Evolutionary conservation across 2,888 invertebrate species (phyloP), one percentile per base, ranked within the genome.

Genomic region (Thera obeliscata): DNA sequence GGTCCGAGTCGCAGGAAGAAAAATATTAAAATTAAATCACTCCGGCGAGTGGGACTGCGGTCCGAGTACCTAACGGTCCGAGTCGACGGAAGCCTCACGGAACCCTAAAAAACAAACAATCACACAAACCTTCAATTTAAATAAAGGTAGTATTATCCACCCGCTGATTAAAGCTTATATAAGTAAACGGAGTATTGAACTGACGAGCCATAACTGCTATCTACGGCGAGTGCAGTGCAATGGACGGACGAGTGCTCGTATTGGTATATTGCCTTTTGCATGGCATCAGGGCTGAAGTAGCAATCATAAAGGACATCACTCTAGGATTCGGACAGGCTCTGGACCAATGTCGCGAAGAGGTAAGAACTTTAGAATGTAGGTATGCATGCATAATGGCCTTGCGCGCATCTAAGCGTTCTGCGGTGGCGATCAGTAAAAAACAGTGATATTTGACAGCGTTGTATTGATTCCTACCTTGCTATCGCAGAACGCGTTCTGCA

Each of bases 241-340:
- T 69, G 69, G 36, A 60, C 52, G 56, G 46, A 52, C 52, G n/a
- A 54, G 50, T 71, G 11, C 63, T 60, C 54, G 56, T 77, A 62
- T 22, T 76, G 55, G 48, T 76, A 57, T 11, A 74, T 68, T 58
- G 52, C 71, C 56, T 76, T 56, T 41, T 55, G 54, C 65, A 62
- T 38, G 70, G 65, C 22, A 67, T 69, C 63, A 64, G 64, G 22
- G 83, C 80, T 2, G 82, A 81, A 66, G 81, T 83, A 41, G 79
- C 78, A 33, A 83, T 93, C 74, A 87, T 93, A 90, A 92, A 90
- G 71, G 91, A 93, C 62, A 87, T 93, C 71, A 93, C 93, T 0
- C 83, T 93, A 2, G 93, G 93, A 7, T 93, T 93, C 70, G 93
- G 93, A 2, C 83, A 92, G 76, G 93, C 93, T 56, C 80, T 93